A percentile compares a stretch with the other conserved stretches of the same genome.
phyloP scores from a whole-genome alignment of 2,113 vertebrate genomes.

The Thunnus maccoyii region DNA sequence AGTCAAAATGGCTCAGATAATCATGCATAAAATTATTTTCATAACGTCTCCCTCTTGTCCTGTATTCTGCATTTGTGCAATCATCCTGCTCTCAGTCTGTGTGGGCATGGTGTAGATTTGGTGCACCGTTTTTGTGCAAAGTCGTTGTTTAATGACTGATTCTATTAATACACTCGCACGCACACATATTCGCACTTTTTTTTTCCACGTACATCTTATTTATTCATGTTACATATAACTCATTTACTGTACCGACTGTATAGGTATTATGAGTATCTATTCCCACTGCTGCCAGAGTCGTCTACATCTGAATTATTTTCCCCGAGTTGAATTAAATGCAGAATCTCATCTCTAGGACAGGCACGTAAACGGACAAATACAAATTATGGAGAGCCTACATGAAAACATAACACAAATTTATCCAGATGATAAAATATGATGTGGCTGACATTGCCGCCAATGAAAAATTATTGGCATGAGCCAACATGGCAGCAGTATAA shows the following conservation, averaged over 20 bases:
- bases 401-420: conserved; percentile 78
- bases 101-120: conserved; percentile 2
- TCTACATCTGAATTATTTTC: conserved; percentile 60
- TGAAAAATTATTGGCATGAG: conserved; percentile 83
- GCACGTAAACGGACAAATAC: conserved; percentile 71
- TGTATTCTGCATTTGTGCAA: conserved; percentile 18
- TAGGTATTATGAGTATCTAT: conserved; percentile 19
- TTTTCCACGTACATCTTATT: conserved; percentile 21
- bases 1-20: conserved; percentile 34
- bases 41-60: background rate
- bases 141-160: conserved; percentile 26
- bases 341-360: conserved; percentile 68
- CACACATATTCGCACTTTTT: conserved; percentile 6
- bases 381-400: conserved; percentile 72
- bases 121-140: conserved; percentile 24
- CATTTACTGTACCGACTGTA: conserved; percentile 28
- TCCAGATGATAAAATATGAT: conserved; percentile 82
- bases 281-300: conserved; percentile 55
- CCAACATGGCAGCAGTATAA: conserved; percentile 80
- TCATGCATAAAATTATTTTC: conserved; percentile 23
- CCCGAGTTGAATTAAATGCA: conserved; percentile 61
- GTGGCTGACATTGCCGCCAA: conserved; percentile 77
- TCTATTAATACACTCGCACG: conserved; percentile 26
- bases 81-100: conserved; percentile 13
- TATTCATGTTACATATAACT: conserved; percentile 36